These are phyloP conservation scores for Hetaerina americana DNA, from an alignment of 1,140 invertebrate genomes.

Conservation along the genomic window DNA sequence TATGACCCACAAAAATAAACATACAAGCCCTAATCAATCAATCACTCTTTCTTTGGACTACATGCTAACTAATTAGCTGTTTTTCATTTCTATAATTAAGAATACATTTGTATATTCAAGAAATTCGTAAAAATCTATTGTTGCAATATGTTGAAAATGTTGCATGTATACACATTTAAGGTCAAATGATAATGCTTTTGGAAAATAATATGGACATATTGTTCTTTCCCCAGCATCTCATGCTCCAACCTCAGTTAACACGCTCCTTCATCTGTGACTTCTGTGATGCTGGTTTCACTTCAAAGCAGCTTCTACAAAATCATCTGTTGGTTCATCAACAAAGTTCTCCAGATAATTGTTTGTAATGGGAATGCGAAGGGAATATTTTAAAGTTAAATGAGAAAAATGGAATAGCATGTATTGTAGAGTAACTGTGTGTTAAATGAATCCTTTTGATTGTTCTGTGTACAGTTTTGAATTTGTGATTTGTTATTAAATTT, in stretches of 20 bases:
- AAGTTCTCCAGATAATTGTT: not conserved
- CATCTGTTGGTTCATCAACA: constrained; percentile 21
- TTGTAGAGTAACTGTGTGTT: not conserved
- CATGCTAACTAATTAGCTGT: too few species aligned
- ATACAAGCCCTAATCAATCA: too few species aligned
- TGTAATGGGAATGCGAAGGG: not conserved
- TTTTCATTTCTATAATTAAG: too few species aligned
- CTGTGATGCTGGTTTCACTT: constrained; percentile 26
- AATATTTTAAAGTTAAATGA: not conserved
- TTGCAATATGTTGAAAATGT: too few species aligned
- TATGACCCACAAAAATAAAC: too few species aligned
- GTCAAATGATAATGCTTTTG: too few species aligned
- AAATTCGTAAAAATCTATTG: too few species aligned
- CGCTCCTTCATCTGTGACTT: constrained; percentile 24
- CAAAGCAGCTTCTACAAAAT: constrained; percentile 17
- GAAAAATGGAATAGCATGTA: not conserved
- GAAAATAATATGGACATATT: too few species aligned
- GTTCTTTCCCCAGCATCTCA: not conserved
- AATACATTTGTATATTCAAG: too few species aligned
- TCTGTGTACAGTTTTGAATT: not conserved
- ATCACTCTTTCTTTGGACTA: too few species aligned
- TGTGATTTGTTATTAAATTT: constrained; percentile 1
- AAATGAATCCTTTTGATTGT: not conserved
- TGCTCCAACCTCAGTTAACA: constrained; percentile 6
- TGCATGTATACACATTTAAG: too few species aligned